Evolutionary conservation across 1,140 invertebrate genomes (phyloP), one percentile per base, ranked within the genome.

Genomic region (Dendrolimus punctatus): DNA sequence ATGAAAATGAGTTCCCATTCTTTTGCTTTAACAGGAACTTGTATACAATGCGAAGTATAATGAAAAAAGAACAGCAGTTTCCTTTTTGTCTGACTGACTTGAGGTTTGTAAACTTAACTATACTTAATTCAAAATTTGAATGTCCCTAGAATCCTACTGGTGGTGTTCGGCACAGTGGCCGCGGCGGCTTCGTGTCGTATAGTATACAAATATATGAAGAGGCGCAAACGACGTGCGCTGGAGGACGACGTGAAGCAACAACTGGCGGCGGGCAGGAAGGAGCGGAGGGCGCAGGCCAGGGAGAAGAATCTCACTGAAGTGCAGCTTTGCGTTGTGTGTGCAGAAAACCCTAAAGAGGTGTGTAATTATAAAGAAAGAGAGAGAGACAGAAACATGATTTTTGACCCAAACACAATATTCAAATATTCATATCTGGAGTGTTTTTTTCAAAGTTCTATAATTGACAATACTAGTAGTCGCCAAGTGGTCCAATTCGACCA

Each of bases 321-420:
- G 69, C 92, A 94, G 67, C 74, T 92, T 4, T 95, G 94, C 68
- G 91, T 94, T 8, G 91, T 95, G n/a, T 95, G 94, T 78, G 88
- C 89, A 8, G 89, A 89, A 50, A 94, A 94, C 85, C 93, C 93
- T 6, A 91, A 92, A 66, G 93, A 94, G 80, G 91, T 91, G 66
- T 57, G 53, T 36, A 9, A n/a, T 40, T 10, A 6, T 40, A 40
- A 40, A 49, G 38, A 23, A 3, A 42, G n/a, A 42, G 41, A 42
- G 2, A n/a, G 41, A 23, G 23, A 23, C 23, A 23, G 3, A 23
- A 23, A 23, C 1, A 23, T 23, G 23, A 23, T 3, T 23, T 23
- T 23, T 23, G 23, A 23, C 3, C 23, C 23, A 23, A 23, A 23
- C 23, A 23, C 1, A 23, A 1, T n/a, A n/a, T 23, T 23, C 1